Evolutionary conservation across 2,113 vertebrate genomes (phyloP).

Genomic region (Phyllostomus hastatus): DNA sequence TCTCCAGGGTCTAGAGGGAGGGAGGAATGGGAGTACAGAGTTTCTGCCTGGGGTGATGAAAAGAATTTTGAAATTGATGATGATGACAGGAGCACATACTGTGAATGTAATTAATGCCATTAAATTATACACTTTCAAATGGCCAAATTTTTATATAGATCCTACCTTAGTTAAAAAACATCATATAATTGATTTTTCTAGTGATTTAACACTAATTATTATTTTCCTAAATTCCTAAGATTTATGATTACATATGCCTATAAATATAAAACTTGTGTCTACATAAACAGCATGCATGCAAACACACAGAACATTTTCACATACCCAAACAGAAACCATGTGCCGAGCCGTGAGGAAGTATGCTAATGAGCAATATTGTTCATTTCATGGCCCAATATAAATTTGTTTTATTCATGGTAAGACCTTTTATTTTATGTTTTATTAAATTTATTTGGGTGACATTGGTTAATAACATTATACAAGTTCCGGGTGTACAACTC

Average conservation of each 20-base stretch:
- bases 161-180: neutral
- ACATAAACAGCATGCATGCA: accelerated
- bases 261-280: neutral
- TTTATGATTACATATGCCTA: neutral
- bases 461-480: neutral
- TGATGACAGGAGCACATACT: neutral
- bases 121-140: neutral
- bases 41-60: neutral
- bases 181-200: neutral
- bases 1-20: neutral
- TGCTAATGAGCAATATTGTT: neutral
- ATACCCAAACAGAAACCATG: neutral
- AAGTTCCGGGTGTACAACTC: neutral
- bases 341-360: neutral
- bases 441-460: neutral
- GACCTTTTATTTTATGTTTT: neutral
- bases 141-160: neutral
- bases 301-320: neutral
- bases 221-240: neutral
- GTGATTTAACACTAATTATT: neutral
- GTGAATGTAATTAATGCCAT: neutral
- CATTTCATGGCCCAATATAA: neutral
- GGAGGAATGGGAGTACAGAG: neutral
- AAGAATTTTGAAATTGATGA: neutral
- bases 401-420: neutral